Evolutionary conservation across 37 sponge, comb jelly and placozoan species (phyloP).

Genomic region (Geodia barretti): DNA sequence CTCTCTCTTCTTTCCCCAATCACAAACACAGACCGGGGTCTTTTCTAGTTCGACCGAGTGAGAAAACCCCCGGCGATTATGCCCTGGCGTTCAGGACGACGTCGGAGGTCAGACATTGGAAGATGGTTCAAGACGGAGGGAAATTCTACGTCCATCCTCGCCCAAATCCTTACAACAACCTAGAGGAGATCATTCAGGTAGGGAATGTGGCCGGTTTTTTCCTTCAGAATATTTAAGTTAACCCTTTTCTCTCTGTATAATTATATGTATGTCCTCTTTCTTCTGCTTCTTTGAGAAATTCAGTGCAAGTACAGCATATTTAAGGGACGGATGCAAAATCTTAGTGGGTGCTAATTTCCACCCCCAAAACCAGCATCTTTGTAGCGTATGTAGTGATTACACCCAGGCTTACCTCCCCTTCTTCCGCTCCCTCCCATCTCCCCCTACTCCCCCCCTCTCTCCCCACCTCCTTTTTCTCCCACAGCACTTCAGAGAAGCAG

Average conservation of each 20-base stretch:
- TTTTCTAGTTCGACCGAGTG: slow-evolving; percentile 74
- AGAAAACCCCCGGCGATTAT: slow-evolving; percentile 54
- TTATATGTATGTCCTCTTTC: slow-evolving; percentile 7
- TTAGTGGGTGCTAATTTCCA: no score
- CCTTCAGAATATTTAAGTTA: not conserved
- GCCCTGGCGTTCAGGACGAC: slow-evolving; percentile 72
- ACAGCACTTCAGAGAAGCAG: slow-evolving; percentile 68
- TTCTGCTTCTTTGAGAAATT: slow-evolving; percentile 6
- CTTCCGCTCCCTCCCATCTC: not conserved
- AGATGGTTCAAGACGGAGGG: slow-evolving; percentile 24
- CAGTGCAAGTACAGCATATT: no score
- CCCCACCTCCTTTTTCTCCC: not conserved
- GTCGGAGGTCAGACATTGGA: slow-evolving; percentile 68
- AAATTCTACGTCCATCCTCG: slow-evolving; percentile 73
- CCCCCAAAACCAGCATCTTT: no score
- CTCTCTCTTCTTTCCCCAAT: slow-evolving; percentile 2
- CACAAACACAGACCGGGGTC: slow-evolving; percentile 82
- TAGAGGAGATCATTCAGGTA: slow-evolving; percentile 66
- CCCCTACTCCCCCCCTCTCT: not conserved
- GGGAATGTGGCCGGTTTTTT: not conserved
- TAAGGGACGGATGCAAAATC: no score
- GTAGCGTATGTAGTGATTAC: no score
- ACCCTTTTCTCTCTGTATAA: not conserved
- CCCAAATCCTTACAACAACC: slow-evolving; percentile 59
- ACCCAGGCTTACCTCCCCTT: no score